Evolutionary conservation across 2,888 invertebrate species (phyloP).

Genomic region (Phengaris alcon): DNA sequence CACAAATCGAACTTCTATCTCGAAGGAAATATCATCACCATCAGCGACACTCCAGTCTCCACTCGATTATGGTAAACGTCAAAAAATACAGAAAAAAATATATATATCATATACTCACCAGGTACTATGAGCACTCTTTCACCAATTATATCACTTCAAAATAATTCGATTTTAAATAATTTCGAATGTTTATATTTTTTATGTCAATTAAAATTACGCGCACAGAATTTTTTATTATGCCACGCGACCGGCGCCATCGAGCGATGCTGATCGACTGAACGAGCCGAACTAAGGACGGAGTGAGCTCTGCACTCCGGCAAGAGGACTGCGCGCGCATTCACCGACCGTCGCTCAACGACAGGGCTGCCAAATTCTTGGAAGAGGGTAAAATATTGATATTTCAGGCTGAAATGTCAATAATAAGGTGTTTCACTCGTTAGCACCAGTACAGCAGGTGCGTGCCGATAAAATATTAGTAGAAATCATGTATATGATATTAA

Average conservation of each 20-base stretch:
- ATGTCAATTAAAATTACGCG: slow-evolving; percentile 15
- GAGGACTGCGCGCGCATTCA: slow-evolving; percentile 38
- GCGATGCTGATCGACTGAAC: slow-evolving; percentile 70
- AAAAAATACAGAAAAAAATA: neutral
- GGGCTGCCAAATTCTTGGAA: slow-evolving; percentile 1
- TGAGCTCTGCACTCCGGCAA: slow-evolving; percentile 30
- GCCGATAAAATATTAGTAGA: too few relatives aligned
- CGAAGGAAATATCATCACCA: slow-evolving; percentile 39
- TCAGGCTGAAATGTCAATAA: slow-evolving; percentile 5
- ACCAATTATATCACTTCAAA: slow-evolving; percentile 4
- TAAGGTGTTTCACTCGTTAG: neutral
- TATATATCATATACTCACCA: neutral
- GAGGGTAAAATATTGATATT: slow-evolving; percentile 7
- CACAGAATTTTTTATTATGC: slow-evolving; percentile 36
- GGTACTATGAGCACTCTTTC: neutral
- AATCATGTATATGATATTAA: too few relatives aligned
- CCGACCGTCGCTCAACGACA: slow-evolving; percentile 50
- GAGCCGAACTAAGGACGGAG: slow-evolving; percentile 24
- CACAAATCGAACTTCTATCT: slow-evolving; percentile 57
- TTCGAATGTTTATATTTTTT: neutral
- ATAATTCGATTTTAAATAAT: neutral
- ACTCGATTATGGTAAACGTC: neutral
- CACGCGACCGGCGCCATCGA: slow-evolving; percentile 45
- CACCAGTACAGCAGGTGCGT: neutral
- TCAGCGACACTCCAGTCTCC: neutral